Evolutionary conservation across 2,888 invertebrate species (phyloP).

Genomic region (Caenorhabditis sp.): DNA sequence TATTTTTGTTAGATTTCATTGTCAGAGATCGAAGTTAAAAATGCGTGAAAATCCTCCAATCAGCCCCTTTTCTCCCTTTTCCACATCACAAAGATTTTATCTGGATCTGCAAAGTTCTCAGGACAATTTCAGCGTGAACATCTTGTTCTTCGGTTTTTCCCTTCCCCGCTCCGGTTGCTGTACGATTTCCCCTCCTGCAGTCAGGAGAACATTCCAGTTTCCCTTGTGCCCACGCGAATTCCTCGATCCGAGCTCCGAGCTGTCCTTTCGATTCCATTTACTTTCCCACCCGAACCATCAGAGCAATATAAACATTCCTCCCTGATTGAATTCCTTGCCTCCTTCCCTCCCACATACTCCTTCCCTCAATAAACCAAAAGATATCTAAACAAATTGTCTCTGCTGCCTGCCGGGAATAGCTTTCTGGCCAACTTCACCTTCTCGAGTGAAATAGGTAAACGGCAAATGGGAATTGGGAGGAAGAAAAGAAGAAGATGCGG

Average conservation of each 20-base stretch:
- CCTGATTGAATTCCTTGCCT: conserved; percentile 43
- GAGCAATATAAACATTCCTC: conserved; percentile 42
- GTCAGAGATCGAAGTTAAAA: neutral
- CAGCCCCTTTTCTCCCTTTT: too few relatives aligned
- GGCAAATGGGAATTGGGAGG: neutral
- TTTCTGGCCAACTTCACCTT: conserved; percentile 12
- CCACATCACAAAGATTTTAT: too few relatives aligned
- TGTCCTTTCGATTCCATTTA: neutral
- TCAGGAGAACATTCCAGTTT: neutral
- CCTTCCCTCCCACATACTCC: neutral
- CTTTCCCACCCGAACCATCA: conserved; percentile 23
- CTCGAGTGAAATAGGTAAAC: conserved; percentile 26
- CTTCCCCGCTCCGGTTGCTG: too few relatives aligned
- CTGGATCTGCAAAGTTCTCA: too few relatives aligned
- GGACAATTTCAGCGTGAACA: too few relatives aligned
- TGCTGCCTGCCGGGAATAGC: neutral
- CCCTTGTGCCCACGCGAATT: neutral
- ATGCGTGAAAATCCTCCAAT: neutral
- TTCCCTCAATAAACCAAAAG: conserved; percentile 20
- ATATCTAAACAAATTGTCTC: conserved; percentile 7
- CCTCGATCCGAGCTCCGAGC: neutral
- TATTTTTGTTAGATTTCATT: neutral
- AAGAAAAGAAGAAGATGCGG: neutral
- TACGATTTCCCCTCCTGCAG: too few relatives aligned
- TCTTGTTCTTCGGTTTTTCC: too few relatives aligned